Conservation (phyloP, 2,888 invertebrate genomes). For the Dryomyza anilis region DNA sequence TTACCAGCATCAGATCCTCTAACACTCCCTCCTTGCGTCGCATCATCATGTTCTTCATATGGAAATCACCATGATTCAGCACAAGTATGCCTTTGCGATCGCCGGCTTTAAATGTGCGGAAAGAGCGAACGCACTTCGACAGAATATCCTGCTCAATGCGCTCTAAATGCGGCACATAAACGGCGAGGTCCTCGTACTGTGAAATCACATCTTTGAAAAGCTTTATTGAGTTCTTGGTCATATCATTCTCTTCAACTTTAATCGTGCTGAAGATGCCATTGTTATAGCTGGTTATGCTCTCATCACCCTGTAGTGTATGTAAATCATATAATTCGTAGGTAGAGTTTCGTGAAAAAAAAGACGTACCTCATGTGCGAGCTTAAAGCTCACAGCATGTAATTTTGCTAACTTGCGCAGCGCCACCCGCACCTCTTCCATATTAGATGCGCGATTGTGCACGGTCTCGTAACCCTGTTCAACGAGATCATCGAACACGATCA, state of each 20-base stretch:
- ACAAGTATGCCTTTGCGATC: background rate
- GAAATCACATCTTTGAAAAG: slow-evolving; percentile 36
- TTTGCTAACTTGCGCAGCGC: slow-evolving; percentile 35
- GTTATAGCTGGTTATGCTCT: no score
- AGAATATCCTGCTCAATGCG: background rate
- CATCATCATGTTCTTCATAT: slow-evolving; percentile 39
- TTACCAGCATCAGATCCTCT: slow-evolving; percentile 41
- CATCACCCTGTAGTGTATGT: no score
- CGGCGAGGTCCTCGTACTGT: background rate
- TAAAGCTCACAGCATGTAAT: slow-evolving; percentile 37
- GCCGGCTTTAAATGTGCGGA: background rate
- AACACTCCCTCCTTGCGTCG: slow-evolving; percentile 35
- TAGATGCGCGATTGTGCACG: slow-evolving; percentile 28
- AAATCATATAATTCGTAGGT: no score
- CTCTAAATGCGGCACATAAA: background rate
- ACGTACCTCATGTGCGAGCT: slow-evolving; percentile 23
- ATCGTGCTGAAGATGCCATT: no score
- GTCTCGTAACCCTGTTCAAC: slow-evolving; percentile 25
- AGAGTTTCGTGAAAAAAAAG: no score
- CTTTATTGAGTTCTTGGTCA: slow-evolving; percentile 9
- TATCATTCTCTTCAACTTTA: no score
- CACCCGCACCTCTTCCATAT: slow-evolving; percentile 30
- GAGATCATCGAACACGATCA: slow-evolving; percentile 33
- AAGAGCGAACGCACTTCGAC: background rate
- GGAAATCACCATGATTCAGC: slow-evolving; percentile 46